A percentile compares a stretch with the other conserved stretches of the same genome.
These are phyloP conservation scores for Branchellion lobata DNA, from an alignment of 2,888 invertebrate species.

Conservation along the genomic window DNA sequence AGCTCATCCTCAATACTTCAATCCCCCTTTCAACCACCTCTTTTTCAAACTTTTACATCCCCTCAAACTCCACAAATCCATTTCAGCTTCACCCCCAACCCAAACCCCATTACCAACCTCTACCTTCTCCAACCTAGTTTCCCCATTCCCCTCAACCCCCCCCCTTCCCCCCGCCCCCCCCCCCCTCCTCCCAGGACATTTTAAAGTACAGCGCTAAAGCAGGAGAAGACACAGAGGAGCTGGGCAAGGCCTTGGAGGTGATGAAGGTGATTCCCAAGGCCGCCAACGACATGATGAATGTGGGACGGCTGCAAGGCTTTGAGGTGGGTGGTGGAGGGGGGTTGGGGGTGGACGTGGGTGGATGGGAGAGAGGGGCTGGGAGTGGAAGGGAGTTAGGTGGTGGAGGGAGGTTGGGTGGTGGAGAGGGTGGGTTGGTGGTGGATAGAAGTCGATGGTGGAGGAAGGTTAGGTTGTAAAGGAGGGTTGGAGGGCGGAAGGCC, in stretches of 20 bases:
- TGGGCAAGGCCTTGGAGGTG: conserved; percentile 75
- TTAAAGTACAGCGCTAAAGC: conserved; percentile 85
- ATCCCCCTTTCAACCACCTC: not conserved
- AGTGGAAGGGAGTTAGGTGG: too few relatives aligned
- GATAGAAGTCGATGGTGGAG: too few relatives aligned
- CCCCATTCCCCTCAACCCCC: not conserved
- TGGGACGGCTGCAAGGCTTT: conserved; percentile 92
- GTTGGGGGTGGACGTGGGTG: too few relatives aligned
- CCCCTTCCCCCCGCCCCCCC: not conserved
- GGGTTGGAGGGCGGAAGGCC: too few relatives aligned
- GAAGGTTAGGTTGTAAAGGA: too few relatives aligned
- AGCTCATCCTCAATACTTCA: not conserved
- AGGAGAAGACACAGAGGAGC: conserved; percentile 74
- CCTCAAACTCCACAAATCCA: not conserved
- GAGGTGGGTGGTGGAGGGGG: conserved; percentile 68
- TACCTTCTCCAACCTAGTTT: not conserved
- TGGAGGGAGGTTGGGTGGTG: conserved; percentile 34
- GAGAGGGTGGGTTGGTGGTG: conserved; percentile 50
- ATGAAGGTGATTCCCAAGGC: conserved; percentile 89
- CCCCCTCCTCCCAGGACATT: conserved; percentile 69
- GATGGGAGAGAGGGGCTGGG: too few relatives aligned
- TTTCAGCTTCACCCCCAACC: too few relatives aligned
- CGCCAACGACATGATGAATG: conserved; percentile 99
- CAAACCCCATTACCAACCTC: too few relatives aligned
- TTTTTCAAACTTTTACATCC: not conserved